Evolutionary conservation across 2,797 vertebrate genomes (phyloP).

Genomic region (Rhinogobio ventralis): DNA sequence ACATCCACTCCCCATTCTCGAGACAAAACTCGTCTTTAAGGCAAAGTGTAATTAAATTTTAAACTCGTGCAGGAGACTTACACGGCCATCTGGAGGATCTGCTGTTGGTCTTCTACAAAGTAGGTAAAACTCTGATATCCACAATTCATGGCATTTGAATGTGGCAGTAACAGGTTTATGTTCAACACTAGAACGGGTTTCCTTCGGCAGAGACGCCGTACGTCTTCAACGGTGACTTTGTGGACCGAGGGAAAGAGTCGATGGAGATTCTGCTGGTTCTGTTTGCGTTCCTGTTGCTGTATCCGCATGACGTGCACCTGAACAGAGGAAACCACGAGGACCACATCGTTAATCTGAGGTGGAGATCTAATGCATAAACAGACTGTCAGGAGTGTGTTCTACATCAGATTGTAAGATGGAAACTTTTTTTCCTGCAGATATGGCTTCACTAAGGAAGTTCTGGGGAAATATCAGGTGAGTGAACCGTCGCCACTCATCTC

Average conservation of each 20-base stretch:
- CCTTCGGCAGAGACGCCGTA: slow-evolving; percentile 90
- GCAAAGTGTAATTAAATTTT: not conserved
- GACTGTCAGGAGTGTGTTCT: too few species aligned
- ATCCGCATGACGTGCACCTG: slow-evolving; percentile 89
- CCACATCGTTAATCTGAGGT: slow-evolving; percentile 93
- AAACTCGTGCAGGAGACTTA: slow-evolving; percentile 82
- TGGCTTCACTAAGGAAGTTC: slow-evolving; percentile 93
- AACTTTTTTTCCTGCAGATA: slow-evolving; percentile 81
- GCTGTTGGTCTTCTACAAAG: slow-evolving; percentile 95
- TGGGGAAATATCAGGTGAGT: slow-evolving; percentile 92
- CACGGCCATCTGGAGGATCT: slow-evolving; percentile 93
- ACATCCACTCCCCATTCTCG: not conserved
- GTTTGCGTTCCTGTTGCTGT: slow-evolving; percentile 90
- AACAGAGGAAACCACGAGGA: slow-evolving; percentile 97
- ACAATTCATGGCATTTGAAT: not conserved
- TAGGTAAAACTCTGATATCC: slow-evolving; percentile 64
- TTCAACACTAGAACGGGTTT: slow-evolving; percentile 86
- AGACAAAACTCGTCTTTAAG: not conserved
- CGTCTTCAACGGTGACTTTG: slow-evolving; percentile 94
- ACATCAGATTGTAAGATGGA: not conserved
- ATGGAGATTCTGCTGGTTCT: slow-evolving; percentile 91
- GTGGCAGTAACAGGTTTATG: not conserved
- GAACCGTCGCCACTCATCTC: not conserved
- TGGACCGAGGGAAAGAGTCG: slow-evolving; percentile 91
- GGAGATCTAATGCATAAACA: not conserved